Evolutionary conservation across 2,888 invertebrate genomes (phyloP).

Genomic region (Campoplex capitator): DNA sequence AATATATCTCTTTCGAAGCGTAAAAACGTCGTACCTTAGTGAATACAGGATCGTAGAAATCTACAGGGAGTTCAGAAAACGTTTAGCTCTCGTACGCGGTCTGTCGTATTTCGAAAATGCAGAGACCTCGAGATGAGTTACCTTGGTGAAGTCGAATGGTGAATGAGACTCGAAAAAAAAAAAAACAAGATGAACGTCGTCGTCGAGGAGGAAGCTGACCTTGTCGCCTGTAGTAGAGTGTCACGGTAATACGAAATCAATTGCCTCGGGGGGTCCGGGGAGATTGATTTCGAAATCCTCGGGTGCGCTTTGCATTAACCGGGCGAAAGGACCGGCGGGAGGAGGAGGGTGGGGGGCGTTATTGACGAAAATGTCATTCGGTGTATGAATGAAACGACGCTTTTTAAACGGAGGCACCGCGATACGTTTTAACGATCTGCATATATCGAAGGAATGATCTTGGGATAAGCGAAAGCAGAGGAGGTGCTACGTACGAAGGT

Average conservation of each 20-base stretch:
- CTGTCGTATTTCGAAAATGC: neutral
- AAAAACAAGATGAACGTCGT: too few relatives aligned
- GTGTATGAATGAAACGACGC: constrained; percentile 62
- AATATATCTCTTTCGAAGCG: neutral
- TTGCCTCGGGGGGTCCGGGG: constrained; percentile 24
- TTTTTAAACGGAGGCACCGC: neutral
- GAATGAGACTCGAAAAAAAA: constrained; percentile 16
- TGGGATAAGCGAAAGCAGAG: constrained; percentile 60
- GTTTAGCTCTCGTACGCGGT: neutral
- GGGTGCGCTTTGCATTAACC: constrained; percentile 20
- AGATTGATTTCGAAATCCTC: constrained; percentile 21
- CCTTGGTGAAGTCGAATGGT: constrained; percentile 28
- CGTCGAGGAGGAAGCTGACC: neutral
- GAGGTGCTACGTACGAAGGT: constrained; percentile 27
- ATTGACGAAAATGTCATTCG: constrained; percentile 41
- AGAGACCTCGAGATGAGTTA: neutral
- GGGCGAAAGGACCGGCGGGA: neutral
- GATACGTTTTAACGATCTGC: constrained; percentile 44
- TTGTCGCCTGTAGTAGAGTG: neutral
- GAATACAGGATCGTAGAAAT: neutral
- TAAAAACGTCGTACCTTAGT: neutral
- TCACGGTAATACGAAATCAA: constrained; percentile 1
- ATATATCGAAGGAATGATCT: constrained; percentile 61
- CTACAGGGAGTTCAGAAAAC: neutral
- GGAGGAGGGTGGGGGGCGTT: neutral